These are phyloP conservation scores for Heterochromis multidens DNA, from an alignment of 2,113 vertebrate genomes.

Conservation along the genomic window DNA sequence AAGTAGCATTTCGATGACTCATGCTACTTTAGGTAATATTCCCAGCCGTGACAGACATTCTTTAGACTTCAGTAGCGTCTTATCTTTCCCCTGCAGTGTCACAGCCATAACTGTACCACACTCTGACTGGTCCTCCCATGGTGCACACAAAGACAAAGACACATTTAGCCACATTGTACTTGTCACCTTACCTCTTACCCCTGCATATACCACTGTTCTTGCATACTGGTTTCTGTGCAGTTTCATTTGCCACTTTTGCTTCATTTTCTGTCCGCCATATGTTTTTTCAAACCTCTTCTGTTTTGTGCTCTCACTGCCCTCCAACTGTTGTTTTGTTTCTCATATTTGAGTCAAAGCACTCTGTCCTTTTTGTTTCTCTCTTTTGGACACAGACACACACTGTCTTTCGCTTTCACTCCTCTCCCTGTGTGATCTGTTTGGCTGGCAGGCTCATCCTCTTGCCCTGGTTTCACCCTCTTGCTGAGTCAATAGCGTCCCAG, in stretches of 20 bases:
- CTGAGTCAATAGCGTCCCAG: slow-evolving; percentile 48
- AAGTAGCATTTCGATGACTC: slow-evolving; percentile 21
- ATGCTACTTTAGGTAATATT: neutral
- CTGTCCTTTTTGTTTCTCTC: neutral
- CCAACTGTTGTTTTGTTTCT: neutral
- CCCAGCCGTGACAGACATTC: neutral
- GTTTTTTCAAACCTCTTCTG: neutral
- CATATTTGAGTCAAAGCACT: neutral
- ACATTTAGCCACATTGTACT: neutral
- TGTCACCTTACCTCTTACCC: neutral
- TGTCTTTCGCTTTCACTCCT: neutral
- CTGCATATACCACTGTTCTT: neutral
- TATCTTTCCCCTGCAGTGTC: slow-evolving; percentile 41
- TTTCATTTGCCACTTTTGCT: neutral
- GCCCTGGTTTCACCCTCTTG: slow-evolving; percentile 41
- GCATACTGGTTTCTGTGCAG: neutral
- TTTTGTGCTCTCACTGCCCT: neutral
- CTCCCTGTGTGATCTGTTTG: slow-evolving; percentile 3
- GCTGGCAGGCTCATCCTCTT: slow-evolving; percentile 33
- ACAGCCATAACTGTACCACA: slow-evolving; percentile 16
- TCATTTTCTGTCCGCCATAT: neutral
- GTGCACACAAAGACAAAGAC: neutral
- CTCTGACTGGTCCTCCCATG: slow-evolving; percentile 3
- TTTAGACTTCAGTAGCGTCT: slow-evolving; percentile 18
- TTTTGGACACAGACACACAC: neutral